phyloP scores from a whole-genome alignment of 1,140 invertebrate genomes.

The Drosophila tropicalis region DNA sequence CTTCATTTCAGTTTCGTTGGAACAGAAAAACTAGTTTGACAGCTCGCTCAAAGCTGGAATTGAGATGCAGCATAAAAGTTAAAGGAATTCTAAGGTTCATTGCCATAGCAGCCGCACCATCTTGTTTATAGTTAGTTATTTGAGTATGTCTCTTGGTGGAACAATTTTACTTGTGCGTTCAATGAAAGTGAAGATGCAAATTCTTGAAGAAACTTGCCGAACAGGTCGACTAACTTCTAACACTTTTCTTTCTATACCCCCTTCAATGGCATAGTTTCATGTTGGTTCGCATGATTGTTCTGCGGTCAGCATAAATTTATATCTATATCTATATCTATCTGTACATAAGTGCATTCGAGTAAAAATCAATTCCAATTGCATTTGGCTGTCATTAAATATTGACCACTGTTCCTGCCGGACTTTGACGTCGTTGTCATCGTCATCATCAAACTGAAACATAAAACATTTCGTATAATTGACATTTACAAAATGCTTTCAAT shows the following conservation, averaged over 20 bases:
- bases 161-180: background rate
- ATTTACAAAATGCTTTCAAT: slow-evolving; percentile 14
- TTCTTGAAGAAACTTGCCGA: slow-evolving; percentile 46
- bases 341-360: slow-evolving; percentile 38
- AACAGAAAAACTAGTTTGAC: slow-evolving; percentile 69
- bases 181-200: slow-evolving; percentile 72
- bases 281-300: background rate
- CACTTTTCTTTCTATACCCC: background rate
- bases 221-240: slow-evolving; percentile 34
- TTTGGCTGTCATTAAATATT: slow-evolving; percentile 39
- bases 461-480: slow-evolving; percentile 15
- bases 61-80: slow-evolving; percentile 50
- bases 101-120: slow-evolving; percentile 41
- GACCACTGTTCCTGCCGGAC: slow-evolving; percentile 19
- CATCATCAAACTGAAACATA: slow-evolving; percentile 12
- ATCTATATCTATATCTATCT: slow-evolving; percentile 1
- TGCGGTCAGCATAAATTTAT: background rate
- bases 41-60: slow-evolving; percentile 53
- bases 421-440: background rate
- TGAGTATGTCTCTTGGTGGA: background rate
- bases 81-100: slow-evolving; percentile 64
- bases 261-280: background rate
- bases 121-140: slow-evolving; percentile 11
- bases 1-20: slow-evolving; percentile 74
- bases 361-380: slow-evolving; percentile 44